These are phyloP conservation scores for Spatula clypeata DNA, from an alignment of 2,797 vertebrate species.

Conservation along the genomic window DNA sequence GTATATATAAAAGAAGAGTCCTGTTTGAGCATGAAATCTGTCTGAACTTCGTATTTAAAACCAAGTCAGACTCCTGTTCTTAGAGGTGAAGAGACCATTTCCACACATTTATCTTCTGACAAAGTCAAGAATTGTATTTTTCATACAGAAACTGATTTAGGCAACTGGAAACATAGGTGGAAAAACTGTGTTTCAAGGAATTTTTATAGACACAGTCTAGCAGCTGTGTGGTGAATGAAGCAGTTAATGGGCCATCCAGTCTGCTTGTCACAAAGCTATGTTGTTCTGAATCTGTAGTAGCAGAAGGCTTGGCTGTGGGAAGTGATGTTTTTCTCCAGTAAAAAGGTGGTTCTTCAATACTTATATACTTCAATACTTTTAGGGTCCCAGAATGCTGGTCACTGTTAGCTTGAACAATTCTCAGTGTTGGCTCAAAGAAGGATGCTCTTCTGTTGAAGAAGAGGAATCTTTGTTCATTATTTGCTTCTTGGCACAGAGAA, in stretches of 20 bases:
- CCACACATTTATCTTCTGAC: neutral
- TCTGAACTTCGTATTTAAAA: neutral
- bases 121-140: neutral
- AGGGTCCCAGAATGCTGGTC: neutral
- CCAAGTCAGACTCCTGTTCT: neutral
- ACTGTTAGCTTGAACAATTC: neutral
- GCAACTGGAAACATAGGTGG: neutral
- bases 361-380: neutral
- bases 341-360: neutral
- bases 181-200: neutral
- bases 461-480: neutral
- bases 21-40: neutral
- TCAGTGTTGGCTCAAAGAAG: neutral
- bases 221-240: neutral
- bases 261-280: neutral
- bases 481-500: neutral
- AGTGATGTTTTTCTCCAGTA: neutral
- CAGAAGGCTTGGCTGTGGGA: neutral
- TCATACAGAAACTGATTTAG: neutral
- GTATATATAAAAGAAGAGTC: neutral
- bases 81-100: neutral
- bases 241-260: neutral
- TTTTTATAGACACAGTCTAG: neutral
- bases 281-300: neutral
- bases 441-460: neutral